These are phyloP conservation scores for Eptatretus burgeri DNA, from an alignment of 2,113 vertebrate species.

Conservation along the genomic window DNA sequence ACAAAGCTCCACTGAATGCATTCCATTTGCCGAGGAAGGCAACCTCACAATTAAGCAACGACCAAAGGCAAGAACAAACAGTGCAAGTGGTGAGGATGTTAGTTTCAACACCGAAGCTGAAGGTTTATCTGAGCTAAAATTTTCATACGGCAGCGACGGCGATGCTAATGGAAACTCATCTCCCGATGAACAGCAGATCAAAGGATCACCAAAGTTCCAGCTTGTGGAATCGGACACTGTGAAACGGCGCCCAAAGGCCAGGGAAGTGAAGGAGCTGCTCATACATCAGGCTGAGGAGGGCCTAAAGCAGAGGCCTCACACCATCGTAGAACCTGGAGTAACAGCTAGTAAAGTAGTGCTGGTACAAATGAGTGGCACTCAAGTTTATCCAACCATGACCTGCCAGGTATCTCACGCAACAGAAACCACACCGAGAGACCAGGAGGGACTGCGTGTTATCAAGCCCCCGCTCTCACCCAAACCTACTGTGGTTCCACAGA, in stretches of 20 bases:
- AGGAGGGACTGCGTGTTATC: slow-evolving; percentile 10
- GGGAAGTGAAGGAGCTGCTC: slow-evolving; percentile 30
- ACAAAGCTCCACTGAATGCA: slow-evolving; percentile 31
- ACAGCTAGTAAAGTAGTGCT: not conserved
- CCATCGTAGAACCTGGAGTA: slow-evolving; percentile 1
- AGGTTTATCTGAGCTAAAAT: no score
- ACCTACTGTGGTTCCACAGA: slow-evolving; percentile 13
- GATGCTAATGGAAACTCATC: not conserved
- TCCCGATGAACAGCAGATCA: slow-evolving; percentile 11
- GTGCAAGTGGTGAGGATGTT: slow-evolving; percentile 10
- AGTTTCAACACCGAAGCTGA: not conserved
- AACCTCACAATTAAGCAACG: slow-evolving; percentile 79
- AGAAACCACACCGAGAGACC: slow-evolving; percentile 12
- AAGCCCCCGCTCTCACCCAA: slow-evolving; percentile 80
- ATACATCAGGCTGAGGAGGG: not conserved
- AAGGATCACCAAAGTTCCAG: slow-evolving; percentile 37
- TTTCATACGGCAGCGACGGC: not conserved
- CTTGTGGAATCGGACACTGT: slow-evolving; percentile 74
- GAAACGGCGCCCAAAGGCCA: slow-evolving; percentile 43
- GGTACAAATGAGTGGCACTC: slow-evolving; percentile 8
- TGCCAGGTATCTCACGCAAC: slow-evolving; percentile 7
- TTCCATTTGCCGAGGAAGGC: slow-evolving; percentile 70
- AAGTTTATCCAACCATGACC: slow-evolving; percentile 13
- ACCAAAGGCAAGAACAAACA: slow-evolving; percentile 21
- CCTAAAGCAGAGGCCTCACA: slow-evolving; percentile 1